Percentiles rank a stretch among this genome's conserved stretches.
Conservation (phyloP, 2,113 vertebrate species). For the Petrocephalus zakoni region DNA sequence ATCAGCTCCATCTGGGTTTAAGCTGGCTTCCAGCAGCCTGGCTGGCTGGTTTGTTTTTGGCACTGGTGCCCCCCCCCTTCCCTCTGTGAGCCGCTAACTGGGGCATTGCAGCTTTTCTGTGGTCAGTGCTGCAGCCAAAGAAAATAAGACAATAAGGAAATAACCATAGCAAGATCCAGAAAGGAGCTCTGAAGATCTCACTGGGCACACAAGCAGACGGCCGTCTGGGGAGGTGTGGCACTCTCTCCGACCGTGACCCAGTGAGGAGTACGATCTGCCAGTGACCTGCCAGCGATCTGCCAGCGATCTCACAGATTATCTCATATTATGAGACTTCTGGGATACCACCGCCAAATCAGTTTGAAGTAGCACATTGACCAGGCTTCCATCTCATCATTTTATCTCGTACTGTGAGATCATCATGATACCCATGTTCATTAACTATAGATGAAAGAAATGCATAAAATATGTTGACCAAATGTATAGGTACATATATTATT, state of each 20-base stretch:
- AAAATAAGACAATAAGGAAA: background rate
- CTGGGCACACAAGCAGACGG: background rate
- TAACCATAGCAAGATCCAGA: background rate
- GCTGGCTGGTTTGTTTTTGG: background rate
- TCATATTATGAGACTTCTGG: too few species aligned
- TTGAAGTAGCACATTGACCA: too few species aligned
- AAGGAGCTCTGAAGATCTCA: background rate
- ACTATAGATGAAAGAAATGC: too few species aligned
- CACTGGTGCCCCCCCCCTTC: background rate
- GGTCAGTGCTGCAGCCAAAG: background rate
- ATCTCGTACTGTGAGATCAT: too few species aligned
- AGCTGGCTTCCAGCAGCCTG: background rate
- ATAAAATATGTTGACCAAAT: too few species aligned
- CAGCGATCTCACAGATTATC: too few species aligned
- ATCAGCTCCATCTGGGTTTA: background rate
- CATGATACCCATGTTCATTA: too few species aligned
- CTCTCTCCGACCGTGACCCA: background rate
- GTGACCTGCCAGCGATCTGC: too few species aligned
- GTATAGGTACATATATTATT: too few species aligned
- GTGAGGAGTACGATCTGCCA: too few species aligned
- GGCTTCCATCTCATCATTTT: too few species aligned
- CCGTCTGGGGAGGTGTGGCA: background rate
- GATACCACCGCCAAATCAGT: too few species aligned
- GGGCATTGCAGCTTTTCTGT: background rate
- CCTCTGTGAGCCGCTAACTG: background rate